phyloP scores from a whole-genome alignment of 2,113 vertebrate genomes.

The Anguilla rostrata region DNA sequence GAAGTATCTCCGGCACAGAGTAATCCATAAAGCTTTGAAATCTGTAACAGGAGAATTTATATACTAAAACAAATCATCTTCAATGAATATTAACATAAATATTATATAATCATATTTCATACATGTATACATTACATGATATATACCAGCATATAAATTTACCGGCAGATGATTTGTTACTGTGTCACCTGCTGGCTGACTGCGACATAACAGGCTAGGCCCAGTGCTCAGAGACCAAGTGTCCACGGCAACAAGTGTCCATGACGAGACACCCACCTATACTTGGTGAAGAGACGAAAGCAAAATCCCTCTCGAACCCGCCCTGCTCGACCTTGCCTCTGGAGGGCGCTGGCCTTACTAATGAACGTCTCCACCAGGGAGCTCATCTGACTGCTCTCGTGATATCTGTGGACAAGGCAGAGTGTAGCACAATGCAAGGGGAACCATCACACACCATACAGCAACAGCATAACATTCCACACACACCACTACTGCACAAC shows the following conservation, averaged over 20 bases:
- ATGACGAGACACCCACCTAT: slow-evolving; percentile 46
- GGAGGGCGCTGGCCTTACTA: slow-evolving; percentile 94
- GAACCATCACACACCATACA: background rate
- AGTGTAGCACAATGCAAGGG: background rate
- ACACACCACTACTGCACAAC: background rate
- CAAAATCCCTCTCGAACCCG: slow-evolving; percentile 89
- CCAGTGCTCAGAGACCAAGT: no score
- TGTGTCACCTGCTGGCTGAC: background rate
- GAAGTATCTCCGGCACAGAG: slow-evolving; percentile 91
- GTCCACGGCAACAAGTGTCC: no score
- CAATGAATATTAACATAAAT: no score
- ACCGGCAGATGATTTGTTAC: background rate
- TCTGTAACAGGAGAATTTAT: slow-evolving; percentile 58
- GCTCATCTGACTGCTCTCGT: slow-evolving; percentile 98
- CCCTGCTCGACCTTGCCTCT: slow-evolving; percentile 94
- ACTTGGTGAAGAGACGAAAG: slow-evolving; percentile 87
- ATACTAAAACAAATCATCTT: background rate
- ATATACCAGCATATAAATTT: no score
- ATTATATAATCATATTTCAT: no score
- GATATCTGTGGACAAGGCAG: slow-evolving; percentile 73
- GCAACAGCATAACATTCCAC: background rate
- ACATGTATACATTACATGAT: no score
- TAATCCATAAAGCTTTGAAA: slow-evolving; percentile 92
- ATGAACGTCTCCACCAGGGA: slow-evolving; percentile 95
- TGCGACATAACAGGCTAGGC: background rate